Conservation (phyloP, 2,797 vertebrate species). For the Aphelocoma californica region DNA sequence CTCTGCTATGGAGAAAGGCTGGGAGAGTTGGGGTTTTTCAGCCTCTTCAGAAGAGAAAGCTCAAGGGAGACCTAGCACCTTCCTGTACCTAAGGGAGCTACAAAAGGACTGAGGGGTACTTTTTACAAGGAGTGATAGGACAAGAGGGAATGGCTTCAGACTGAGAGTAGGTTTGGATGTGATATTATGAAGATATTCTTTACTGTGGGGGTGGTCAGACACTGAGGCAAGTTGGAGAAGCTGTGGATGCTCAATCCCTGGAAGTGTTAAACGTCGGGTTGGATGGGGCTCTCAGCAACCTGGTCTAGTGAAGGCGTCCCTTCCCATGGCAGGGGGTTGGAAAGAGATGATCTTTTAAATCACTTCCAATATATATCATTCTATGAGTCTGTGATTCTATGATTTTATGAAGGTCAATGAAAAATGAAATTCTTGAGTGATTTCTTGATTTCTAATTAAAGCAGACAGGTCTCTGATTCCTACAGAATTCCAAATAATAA, state of each 20-base stretch:
- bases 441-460: background rate
- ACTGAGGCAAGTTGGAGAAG: background rate
- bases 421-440: background rate
- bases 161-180: background rate
- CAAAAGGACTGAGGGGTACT: background rate
- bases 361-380: background rate
- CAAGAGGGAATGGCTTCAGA: background rate
- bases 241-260: background rate
- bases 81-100: background rate
- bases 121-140: background rate
- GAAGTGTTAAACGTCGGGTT: fast-evolving
- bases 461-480: background rate
- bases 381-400: background rate
- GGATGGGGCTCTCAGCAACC: background rate
- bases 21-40: background rate
- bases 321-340: background rate
- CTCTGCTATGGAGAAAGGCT: background rate
- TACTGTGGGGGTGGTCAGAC: background rate
- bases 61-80: background rate
- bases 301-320: background rate
- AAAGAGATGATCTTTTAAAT: background rate
- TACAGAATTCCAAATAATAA: background rate
- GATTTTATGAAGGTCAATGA: background rate
- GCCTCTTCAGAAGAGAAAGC: background rate
- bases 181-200: background rate